phyloP scores from a whole-genome alignment of 2,113 vertebrate genomes.

The Hippocampus zosterae region DNA sequence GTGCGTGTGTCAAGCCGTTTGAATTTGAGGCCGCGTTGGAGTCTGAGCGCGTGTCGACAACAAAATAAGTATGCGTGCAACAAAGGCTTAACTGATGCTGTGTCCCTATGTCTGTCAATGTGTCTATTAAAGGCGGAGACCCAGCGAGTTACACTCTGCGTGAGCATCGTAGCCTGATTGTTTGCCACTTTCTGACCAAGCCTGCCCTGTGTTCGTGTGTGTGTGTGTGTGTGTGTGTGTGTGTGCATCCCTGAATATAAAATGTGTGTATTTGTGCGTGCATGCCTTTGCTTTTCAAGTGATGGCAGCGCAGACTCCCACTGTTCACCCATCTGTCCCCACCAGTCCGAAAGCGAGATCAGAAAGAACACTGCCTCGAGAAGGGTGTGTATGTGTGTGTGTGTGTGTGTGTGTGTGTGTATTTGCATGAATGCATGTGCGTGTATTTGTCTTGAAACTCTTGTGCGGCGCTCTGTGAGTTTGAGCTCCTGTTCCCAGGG shows the following conservation, averaged over 20 bases:
- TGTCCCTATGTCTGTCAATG: background rate
- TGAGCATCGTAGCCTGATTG: conserved; percentile 34
- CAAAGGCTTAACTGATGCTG: conserved; percentile 21
- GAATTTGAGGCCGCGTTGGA: conserved; percentile 14
- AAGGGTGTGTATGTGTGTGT: conserved; percentile 23
- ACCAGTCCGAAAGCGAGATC: conserved; percentile 59
- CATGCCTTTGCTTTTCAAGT: conserved; percentile 38
- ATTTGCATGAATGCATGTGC: conserved; percentile 23
- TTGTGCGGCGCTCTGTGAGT: conserved; percentile 36
- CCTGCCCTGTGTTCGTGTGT: conserved; percentile 31
- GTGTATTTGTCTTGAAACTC: conserved; percentile 28
- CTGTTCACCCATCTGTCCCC: conserved; percentile 70
- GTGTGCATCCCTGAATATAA: conserved; percentile 30
- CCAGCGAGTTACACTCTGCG: conserved; percentile 21
- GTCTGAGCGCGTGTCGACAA: conserved; percentile 28
- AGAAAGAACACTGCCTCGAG: conserved; percentile 55
- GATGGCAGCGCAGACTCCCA: conserved; percentile 59
- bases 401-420: conserved; percentile 8
- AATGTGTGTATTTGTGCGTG: conserved; percentile 34
- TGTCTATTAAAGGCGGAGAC: conserved; percentile 2
- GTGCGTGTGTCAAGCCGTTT: conserved; percentile 8
- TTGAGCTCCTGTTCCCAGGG: conserved; percentile 50
- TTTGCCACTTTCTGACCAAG: conserved; percentile 45
- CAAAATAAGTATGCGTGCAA: conserved; percentile 29
- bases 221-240: conserved; percentile 19